Percentiles rank a stretch among this genome's conserved stretches.
phyloP scores from a whole-genome alignment of 2,113 vertebrate genomes.

The Siniperca knerii region DNA sequence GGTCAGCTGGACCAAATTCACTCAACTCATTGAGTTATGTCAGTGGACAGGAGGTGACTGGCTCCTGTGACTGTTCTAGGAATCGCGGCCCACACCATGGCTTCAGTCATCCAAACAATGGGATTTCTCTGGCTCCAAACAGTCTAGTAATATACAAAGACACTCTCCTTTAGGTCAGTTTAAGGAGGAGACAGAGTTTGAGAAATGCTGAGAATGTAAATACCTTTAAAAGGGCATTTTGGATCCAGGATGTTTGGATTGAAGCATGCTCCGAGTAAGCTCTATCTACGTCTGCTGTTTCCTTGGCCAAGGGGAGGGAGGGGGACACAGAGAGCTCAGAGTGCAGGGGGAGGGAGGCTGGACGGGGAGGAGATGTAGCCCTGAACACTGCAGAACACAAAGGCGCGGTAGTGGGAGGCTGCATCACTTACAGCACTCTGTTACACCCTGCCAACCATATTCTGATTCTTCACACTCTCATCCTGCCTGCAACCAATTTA shows the following conservation, averaged over 20 bases:
- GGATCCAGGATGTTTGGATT: slow-evolving; percentile 41
- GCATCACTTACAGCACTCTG: slow-evolving; percentile 52
- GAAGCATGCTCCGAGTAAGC: slow-evolving; percentile 32
- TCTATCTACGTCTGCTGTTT: slow-evolving; percentile 35
- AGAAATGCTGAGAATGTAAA: slow-evolving; percentile 51
- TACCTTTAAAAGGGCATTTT: slow-evolving; percentile 54
- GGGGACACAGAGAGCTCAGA: slow-evolving; percentile 33
- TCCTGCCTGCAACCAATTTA: slow-evolving; percentile 67
- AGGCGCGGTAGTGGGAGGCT: slow-evolving; percentile 64
- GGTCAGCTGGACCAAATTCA: slow-evolving; percentile 51
- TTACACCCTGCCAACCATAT: slow-evolving; percentile 61
- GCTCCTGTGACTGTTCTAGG: slow-evolving; percentile 44
- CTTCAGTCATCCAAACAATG: slow-evolving; percentile 60
- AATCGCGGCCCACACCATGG: slow-evolving; percentile 17
- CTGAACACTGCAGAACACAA: slow-evolving; percentile 67
- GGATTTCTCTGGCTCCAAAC: slow-evolving; percentile 53
- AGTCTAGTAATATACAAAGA: slow-evolving; percentile 54
- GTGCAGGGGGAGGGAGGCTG: slow-evolving; percentile 28
- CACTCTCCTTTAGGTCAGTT: slow-evolving; percentile 26
- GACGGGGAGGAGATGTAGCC: slow-evolving; percentile 39
- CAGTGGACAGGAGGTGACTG: slow-evolving; percentile 57
- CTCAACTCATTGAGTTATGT: slow-evolving; percentile 52
- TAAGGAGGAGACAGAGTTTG: slow-evolving; percentile 25
- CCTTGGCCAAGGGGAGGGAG: slow-evolving; percentile 35
- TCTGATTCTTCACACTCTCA: slow-evolving; percentile 64